These are phyloP conservation scores for Lysandra bellargus DNA, from an alignment of 2,888 invertebrate genomes.

Conservation along the genomic window DNA sequence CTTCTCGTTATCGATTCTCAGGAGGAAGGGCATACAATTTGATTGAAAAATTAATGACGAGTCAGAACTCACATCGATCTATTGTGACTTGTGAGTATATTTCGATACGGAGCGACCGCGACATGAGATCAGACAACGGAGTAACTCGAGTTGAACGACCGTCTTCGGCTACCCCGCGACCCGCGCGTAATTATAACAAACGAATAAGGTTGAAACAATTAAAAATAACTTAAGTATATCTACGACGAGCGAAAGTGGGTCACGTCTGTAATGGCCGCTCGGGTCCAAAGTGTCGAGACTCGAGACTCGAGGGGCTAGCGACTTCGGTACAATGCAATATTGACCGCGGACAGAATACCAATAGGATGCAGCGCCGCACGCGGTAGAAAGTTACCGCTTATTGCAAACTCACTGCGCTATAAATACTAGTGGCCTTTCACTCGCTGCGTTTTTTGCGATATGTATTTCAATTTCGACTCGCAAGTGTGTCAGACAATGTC, in stretches of 20 bases:
- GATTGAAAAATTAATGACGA: not conserved
- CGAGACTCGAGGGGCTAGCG: constrained; percentile 46
- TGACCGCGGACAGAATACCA: constrained; percentile 53
- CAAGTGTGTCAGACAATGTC: constrained; percentile 7
- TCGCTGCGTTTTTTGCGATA: constrained; percentile 2
- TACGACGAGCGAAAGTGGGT: constrained; percentile 52
- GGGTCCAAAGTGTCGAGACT: constrained; percentile 45
- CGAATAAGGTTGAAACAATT: constrained; percentile 39
- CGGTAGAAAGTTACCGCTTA: constrained; percentile 56
- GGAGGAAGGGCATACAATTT: not conserved
- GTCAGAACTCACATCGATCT: not conserved
- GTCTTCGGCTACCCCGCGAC: constrained; percentile 19
- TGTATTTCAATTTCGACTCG: constrained; percentile 16
- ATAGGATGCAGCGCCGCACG: constrained; percentile 43
- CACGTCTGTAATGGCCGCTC: constrained; percentile 50
- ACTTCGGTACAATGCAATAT: constrained; percentile 46
- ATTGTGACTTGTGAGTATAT: not conserved
- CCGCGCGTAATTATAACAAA: constrained; percentile 28
- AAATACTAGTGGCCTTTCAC: constrained; percentile 37
- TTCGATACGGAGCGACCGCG: not conserved
- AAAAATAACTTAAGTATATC: constrained; percentile 37
- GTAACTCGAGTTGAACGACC: constrained; percentile 29
- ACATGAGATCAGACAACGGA: not conserved
- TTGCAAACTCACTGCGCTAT: constrained; percentile 42
- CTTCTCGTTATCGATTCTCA: not conserved